Evolutionary conservation across 2,113 vertebrate species (phyloP).

Genomic region (Oriolus oriolus): DNA sequence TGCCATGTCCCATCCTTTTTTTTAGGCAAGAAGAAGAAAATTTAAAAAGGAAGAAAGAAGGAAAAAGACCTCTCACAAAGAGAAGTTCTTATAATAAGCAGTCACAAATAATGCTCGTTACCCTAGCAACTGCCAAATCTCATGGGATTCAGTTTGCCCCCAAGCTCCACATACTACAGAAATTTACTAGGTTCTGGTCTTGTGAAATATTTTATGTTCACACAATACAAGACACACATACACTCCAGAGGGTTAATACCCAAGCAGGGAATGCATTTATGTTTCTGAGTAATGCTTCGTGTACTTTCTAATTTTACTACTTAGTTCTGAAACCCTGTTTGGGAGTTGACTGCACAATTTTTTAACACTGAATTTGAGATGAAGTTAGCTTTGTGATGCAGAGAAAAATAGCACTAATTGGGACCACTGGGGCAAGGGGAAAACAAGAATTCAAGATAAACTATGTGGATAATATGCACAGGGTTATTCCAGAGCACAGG

Average conservation of each 20-base stretch:
- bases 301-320: background rate
- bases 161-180: background rate
- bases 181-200: background rate
- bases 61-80: background rate
- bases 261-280: background rate
- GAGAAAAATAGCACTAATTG: background rate
- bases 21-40: background rate
- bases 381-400: background rate
- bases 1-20: constrained; percentile 14
- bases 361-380: background rate
- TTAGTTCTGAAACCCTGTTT: background rate
- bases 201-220: background rate
- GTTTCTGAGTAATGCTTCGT: background rate
- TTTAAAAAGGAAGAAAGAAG: background rate
- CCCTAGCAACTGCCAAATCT: constrained; percentile 45
- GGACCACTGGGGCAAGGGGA: background rate
- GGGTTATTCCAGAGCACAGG: background rate
- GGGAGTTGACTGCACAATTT: background rate
- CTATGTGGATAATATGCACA: background rate
- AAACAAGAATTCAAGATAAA: background rate
- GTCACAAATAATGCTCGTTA: constrained; percentile 46
- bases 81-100: background rate
- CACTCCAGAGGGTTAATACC: background rate
- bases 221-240: background rate
- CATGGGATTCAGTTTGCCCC: background rate